Evolutionary conservation across 1,140 invertebrate genomes (phyloP), one percentile per base, ranked within the genome.

Genomic region (Penaeus japonicus): DNA sequence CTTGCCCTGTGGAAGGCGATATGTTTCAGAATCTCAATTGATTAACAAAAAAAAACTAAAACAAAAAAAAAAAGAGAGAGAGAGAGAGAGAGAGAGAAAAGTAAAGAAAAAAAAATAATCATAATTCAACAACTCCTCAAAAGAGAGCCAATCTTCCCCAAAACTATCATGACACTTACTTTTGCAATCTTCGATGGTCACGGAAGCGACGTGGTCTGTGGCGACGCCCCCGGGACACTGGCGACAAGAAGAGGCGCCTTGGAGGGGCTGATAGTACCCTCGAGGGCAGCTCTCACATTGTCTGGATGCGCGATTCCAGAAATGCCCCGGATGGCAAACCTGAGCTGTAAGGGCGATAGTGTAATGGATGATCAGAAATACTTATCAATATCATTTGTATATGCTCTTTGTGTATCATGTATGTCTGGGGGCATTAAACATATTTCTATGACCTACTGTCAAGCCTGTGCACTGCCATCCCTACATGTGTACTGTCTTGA

Each of bases 221-320:
- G 59, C 75, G 59, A 79, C 81, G 78, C 62, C 32, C 10, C 22
- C 85, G 7, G 85, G 85, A 54, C 85, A 87, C 47, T 82, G 78
- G 30, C 81, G 30, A 39, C 78, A 82, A 24, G 57, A 86, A 22
- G 85, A 78, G 35, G 85, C 75, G 1, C 75, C 85, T 2, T 27
- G 1, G 10, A 47, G n/a, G 39, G 35, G 35, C 77, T 86, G 85
- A 57, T 86, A 86, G 77, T 39, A 80, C 4, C 85, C 84, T 22
- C 17, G 17, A 27, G 55, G 55, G 20, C 85, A 86, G 1, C 54
- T 53, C 85, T 79, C 85, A 65, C 85, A 86, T 10, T 57, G 57
- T 22, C 17, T 22, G 1, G n/a, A 27, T 3, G n/a, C 47, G 55
- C 18, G n/a, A 75, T 59, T 65, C 54, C 54, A 86, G 77, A 55